Base-by-base conservation (phyloP, 2,888 invertebrate species). In the Perdita meconis region DNA sequence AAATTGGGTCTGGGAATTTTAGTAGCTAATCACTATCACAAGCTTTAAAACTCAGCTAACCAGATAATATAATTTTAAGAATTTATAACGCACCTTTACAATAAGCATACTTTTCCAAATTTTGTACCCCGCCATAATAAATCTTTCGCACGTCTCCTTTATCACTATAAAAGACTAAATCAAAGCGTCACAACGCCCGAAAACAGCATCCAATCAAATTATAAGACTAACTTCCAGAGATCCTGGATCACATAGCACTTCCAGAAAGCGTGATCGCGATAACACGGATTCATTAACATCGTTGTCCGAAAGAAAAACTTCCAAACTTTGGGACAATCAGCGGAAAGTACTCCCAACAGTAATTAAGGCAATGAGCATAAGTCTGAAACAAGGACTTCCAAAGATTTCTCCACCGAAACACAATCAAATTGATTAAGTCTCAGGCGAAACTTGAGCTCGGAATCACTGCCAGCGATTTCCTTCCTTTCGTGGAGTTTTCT, bases 361-460 rank as follows among this genome's bases (percentile, higher is more conserved):
- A 74, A 74, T 74, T 63, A 74, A 74, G 26, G 47, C 73, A 26
- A 56, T 55, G 24, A n/a, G 38, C n/a, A 22, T 22, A 22, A 50
- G 2, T 12, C 36, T 26, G 26, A 55, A 22, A 59, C 69, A n/a
- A 42, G 63, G 40, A 57, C 34, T 24, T 56, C 24, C 30, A 10
- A n/a, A 30, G 16, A 56, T 47, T 26, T 16, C 38, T 38, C 38
- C 13, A 55, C 60, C 40, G 50, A 59, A 42, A 51, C 51, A 40
- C 73, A 59, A 72, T 64, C 56, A 63, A 72, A 74, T 74, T 59
- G 64, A 74, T 59, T 59, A 72, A 74, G 57, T 57, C 50, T 44
- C 42, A 16, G n/a, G 42, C 51, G 36, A 59, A 53, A 44, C 63
- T 71, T 42, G 22, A 42, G 55, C 60, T 47, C 30, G 59, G 42